Conservation (phyloP, 2,888 invertebrate species). For the Stenolophus ochropezus region DNA sequence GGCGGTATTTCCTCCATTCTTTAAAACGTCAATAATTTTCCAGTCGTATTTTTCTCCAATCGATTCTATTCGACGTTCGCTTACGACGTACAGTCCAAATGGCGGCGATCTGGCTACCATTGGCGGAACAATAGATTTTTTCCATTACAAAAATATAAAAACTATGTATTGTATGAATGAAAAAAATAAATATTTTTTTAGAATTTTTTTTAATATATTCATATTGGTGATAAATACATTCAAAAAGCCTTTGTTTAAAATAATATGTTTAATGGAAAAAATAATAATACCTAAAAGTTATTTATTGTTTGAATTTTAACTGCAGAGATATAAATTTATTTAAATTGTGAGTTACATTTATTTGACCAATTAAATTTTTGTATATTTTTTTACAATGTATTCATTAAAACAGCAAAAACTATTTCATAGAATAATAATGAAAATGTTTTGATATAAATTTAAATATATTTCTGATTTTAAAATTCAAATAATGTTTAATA, state of each 20-base stretch:
- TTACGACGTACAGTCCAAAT: background rate
- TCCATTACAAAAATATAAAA: background rate
- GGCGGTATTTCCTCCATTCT: background rate
- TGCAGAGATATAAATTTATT: background rate
- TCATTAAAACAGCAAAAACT: background rate
- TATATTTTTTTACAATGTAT: background rate
- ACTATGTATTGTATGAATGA: background rate
- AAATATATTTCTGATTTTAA: too few relatives aligned
- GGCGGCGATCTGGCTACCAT: slow-evolving; percentile 32
- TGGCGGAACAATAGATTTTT: background rate
- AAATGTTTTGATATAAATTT: too few relatives aligned
- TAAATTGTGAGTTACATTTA: background rate
- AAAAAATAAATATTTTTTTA: background rate
- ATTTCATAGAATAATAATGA: too few relatives aligned
- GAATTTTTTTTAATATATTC: background rate
- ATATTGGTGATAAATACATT: background rate
- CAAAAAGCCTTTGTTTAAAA: background rate
- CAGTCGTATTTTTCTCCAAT: slow-evolving; percentile 32
- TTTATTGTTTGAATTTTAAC: background rate
- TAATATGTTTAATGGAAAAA: background rate
- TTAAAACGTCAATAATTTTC: slow-evolving; percentile 43
- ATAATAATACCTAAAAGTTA: background rate
- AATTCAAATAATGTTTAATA: too few relatives aligned
- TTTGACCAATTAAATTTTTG: background rate
- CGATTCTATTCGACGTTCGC: slow-evolving; percentile 33